Conservation (phyloP, 2,797 vertebrate species). For the Chelonia mydas region DNA sequence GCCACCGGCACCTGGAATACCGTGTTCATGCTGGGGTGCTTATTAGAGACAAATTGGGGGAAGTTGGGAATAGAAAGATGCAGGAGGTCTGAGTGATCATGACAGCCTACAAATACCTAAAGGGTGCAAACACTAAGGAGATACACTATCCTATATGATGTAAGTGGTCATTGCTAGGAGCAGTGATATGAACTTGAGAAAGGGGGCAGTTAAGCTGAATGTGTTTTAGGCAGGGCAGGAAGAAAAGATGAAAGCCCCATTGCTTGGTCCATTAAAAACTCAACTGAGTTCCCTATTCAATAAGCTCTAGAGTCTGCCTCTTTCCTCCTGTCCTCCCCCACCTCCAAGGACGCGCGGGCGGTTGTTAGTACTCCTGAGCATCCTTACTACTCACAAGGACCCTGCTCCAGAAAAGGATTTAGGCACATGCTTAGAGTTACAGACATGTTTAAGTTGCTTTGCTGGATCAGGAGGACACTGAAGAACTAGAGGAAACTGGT, state of each 20-base stretch:
- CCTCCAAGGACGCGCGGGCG: neutral
- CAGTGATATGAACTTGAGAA: neutral
- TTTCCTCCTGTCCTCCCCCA: neutral
- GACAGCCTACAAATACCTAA: neutral
- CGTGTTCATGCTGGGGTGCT: neutral
- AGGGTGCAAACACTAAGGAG: neutral
- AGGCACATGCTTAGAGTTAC: neutral
- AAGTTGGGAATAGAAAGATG: neutral
- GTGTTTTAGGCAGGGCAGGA: neutral
- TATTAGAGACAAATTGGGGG: neutral
- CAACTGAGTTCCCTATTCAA: neutral
- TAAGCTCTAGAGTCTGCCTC: neutral
- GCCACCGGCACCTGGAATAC: neutral
- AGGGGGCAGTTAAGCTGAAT: neutral
- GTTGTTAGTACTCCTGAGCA: neutral
- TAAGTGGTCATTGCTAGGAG: neutral
- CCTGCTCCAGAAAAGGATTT: neutral
- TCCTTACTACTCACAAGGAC: neutral
- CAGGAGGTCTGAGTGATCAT: neutral
- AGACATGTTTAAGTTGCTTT: neutral
- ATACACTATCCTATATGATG: neutral
- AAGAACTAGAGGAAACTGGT: neutral
- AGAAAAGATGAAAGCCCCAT: neutral
- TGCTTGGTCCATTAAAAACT: neutral
- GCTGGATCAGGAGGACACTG: neutral